Conservation (phyloP, 2,113 vertebrate species). For the human (Homo sapiens) region GRCh38 chr15:98326501-98327000, state of each 20-base stretch:
- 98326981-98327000: not conserved
- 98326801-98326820: constrained; percentile 1
- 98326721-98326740: not conserved
- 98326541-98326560: not conserved
- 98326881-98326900: not conserved
- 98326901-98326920: not conserved
- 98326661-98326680: not conserved
- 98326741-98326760: not conserved
- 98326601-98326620: not conserved
- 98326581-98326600: rapidly evolving
- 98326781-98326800: not conserved
- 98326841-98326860: not conserved
- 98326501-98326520: not conserved
- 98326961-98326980: not conserved
- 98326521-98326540: not conserved
- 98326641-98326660: not conserved
- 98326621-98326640: not conserved
- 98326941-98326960: not conserved
- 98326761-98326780: not conserved
- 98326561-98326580: not conserved
- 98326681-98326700: not conserved
- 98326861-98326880: not conserved
- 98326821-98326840: not conserved
- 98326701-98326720: not conserved
- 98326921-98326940: not conserved